Evolutionary conservation across 2,113 vertebrate genomes (phyloP).

Genomic region (Myotis brandtii): DNA sequence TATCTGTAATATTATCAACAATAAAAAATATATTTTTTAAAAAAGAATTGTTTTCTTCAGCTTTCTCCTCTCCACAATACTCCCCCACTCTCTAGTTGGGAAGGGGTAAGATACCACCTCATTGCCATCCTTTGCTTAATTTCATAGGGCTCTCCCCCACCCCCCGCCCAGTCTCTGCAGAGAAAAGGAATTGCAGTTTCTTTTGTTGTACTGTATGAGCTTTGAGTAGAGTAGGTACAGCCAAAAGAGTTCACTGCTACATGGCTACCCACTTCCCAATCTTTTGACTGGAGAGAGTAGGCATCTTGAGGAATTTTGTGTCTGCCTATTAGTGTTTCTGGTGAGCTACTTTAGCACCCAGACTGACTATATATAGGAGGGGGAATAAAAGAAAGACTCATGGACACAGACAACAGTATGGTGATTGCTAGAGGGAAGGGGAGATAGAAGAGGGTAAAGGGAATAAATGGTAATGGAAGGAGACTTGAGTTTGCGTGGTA

Average conservation of each 20-base stretch:
- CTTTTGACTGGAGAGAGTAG: not conserved
- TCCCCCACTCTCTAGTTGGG: not conserved
- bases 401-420: not conserved
- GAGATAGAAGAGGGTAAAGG: not conserved
- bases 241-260: not conserved
- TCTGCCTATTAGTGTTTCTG: not conserved
- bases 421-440: not conserved
- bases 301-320: not conserved
- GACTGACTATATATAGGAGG: not conserved
- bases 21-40: no score
- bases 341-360: not conserved
- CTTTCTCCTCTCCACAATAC: not conserved
- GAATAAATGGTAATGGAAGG: not conserved
- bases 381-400: not conserved
- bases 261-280: not conserved
- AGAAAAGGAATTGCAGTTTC: not conserved
- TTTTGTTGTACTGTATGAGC: not conserved
- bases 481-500: not conserved
- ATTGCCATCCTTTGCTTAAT: slow-evolving; percentile 22
- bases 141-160: not conserved
- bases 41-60: not conserved
- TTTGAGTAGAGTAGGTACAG: not conserved
- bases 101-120: not conserved
- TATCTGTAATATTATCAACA: no score
- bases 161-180: not conserved